Conservation (phyloP, 2,797 vertebrate species). For the Numenius phaeopus region DNA sequence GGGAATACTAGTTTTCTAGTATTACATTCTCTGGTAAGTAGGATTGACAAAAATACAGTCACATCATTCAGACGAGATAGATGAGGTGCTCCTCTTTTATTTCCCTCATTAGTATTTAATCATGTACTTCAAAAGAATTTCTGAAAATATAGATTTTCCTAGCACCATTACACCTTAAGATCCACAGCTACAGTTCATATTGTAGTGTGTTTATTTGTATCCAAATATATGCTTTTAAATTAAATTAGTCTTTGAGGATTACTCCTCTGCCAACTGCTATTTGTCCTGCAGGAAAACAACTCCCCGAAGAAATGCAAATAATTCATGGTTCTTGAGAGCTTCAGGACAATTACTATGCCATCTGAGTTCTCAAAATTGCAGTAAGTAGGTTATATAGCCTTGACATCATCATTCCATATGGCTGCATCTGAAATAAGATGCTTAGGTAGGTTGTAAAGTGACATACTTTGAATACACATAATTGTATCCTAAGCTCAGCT, state of each 20-base stretch:
- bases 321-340: slow-evolving; percentile 58
- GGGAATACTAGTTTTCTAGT: not conserved
- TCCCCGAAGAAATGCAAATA: slow-evolving; percentile 74
- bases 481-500: slow-evolving; percentile 43
- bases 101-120: slow-evolving; percentile 6
- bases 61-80: not conserved
- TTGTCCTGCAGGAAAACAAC: slow-evolving; percentile 75
- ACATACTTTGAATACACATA: slow-evolving; percentile 39
- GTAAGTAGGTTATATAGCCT: slow-evolving; percentile 58
- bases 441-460: slow-evolving; percentile 58
- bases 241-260: slow-evolving; percentile 67
- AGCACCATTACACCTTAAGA: not conserved
- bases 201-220: slow-evolving; percentile 57
- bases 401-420: slow-evolving; percentile 74
- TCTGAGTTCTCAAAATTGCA: slow-evolving; percentile 71
- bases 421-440: slow-evolving; percentile 67
- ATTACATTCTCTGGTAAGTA: not conserved
- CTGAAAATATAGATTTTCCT: slow-evolving; percentile 4
- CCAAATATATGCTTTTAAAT: slow-evolving; percentile 66
- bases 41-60: not conserved
- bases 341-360: slow-evolving; percentile 74
- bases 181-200: not conserved
- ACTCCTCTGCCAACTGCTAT: slow-evolving; percentile 67
- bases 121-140: slow-evolving; percentile 21
- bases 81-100: not conserved